Evolutionary conservation across 2,888 invertebrate species (phyloP).

Genomic region (Gari tellinella): DNA sequence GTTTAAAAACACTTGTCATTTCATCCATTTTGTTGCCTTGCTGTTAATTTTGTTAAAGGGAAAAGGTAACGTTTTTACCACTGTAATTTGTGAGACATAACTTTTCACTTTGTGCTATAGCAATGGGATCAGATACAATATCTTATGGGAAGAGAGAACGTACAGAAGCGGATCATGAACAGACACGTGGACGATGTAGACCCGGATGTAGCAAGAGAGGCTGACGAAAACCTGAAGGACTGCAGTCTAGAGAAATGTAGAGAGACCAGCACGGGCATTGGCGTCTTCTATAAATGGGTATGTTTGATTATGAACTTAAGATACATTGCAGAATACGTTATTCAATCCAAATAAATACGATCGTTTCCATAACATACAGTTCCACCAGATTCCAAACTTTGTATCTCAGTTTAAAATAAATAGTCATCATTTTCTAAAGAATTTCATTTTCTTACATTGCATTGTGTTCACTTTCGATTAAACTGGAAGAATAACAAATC

Average conservation of each 20-base stretch:
- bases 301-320: neutral
- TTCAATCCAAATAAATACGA: neutral
- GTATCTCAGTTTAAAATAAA: no score
- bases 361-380: no score
- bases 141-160: slow-evolving; percentile 58
- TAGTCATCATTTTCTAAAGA: no score
- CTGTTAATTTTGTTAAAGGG: no score
- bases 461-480: no score
- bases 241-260: slow-evolving; percentile 56
- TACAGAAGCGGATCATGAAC: slow-evolving; percentile 57
- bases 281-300: slow-evolving; percentile 69
- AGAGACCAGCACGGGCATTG: slow-evolving; percentile 61
- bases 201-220: slow-evolving; percentile 40
- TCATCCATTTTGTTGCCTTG: no score
- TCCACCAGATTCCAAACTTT: no score
- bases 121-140: slow-evolving; percentile 66
- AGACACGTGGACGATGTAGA: slow-evolving; percentile 54
- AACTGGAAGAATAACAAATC: no score
- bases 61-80: no score
- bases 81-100: no score
- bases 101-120: no score
- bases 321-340: neutral
- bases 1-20: no score
- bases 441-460: neutral
- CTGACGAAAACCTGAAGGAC: slow-evolving; percentile 52